A percentile compares a stretch with the other conserved stretches of the same genome.
phyloP scores from a whole-genome alignment of 2,113 vertebrate genomes.

The Pteropus alecto region DNA sequence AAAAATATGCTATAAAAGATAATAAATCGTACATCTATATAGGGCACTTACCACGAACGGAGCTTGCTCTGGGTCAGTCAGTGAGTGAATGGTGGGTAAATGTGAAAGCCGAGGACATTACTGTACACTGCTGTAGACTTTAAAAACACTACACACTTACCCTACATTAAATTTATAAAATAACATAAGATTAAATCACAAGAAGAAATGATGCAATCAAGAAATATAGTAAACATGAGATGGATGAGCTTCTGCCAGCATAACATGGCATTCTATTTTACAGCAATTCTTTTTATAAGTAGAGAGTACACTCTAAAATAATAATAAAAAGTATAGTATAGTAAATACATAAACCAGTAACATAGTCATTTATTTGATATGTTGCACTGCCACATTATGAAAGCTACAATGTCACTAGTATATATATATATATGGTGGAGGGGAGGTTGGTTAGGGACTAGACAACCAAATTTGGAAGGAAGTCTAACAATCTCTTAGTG shows the following conservation, averaged over 20 bases:
- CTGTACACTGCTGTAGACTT: background rate
- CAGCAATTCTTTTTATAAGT: background rate
- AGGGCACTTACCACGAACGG: background rate
- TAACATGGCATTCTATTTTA: background rate
- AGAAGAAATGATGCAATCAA: background rate
- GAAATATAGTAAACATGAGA: background rate
- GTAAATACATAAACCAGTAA: no score
- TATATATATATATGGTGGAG: no score
- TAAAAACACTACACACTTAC: background rate
- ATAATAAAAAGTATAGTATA: no score
- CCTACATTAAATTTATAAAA: background rate
- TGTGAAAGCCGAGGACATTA: no score
- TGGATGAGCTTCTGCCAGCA: background rate
- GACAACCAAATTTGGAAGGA: background rate
- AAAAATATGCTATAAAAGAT: background rate
- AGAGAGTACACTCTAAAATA: background rate
- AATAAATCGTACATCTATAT: background rate
- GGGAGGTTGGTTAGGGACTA: background rate
- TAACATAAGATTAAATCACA: background rate
- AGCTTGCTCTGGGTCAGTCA: no score
- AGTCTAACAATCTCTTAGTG: background rate
- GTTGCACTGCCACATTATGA: background rate
- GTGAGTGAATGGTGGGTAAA: no score
- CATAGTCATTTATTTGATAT: background rate
- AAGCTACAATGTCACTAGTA: no score